Base-by-base conservation (phyloP, 35 echinoderm and acorn worm species). In the Eucidaris tribuloides region DNA sequence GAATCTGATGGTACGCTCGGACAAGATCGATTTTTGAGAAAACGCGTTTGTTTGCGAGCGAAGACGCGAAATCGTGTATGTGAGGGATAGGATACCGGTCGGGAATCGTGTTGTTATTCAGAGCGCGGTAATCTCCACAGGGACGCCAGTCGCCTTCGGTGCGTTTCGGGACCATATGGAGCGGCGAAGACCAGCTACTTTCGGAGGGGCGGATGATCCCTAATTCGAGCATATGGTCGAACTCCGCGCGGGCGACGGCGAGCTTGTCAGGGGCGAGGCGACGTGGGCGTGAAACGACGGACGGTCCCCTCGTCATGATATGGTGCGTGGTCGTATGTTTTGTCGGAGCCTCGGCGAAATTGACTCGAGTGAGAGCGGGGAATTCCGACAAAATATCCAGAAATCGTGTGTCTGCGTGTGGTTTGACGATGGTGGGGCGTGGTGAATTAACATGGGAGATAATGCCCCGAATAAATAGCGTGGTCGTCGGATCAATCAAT, bases 31-130 rank as follows among this genome's bases (percentile, higher is more conserved):
- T 84, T 41, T 90, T 83, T 17, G 33, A 58, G 25, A 90, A 84
- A 1, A 63, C 42, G 7, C 44, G 83, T 39, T 58, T 43, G 11
- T 64, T 63, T 14, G 36, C 35, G 5, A 90, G 81, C 11, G 66
- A 34, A 46, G 64, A 22, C 39, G 58, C 68, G 58, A 84, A 85
- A 80, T 91, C 89, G 30, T 91, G 81, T 5, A 91, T 68, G 43
- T 85, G 81, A 0, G 81, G 89, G n/a, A 91, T 64, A 27, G 88
- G 88, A 55, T 90, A 90, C 7, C 35, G 77, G 70, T 91, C 89
- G 17, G 81, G 81, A 29, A 91, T 58, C 56, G 71, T 91, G 14
- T 58, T 23, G 71, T 78, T 80, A 18, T 85, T 91, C 2, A 91
- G 60, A 2, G 60, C 83, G 14, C 83, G 54, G 42, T 92, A 92